phyloP scores from a whole-genome alignment of 2,888 invertebrate genomes.

The Dynastes tityus region DNA sequence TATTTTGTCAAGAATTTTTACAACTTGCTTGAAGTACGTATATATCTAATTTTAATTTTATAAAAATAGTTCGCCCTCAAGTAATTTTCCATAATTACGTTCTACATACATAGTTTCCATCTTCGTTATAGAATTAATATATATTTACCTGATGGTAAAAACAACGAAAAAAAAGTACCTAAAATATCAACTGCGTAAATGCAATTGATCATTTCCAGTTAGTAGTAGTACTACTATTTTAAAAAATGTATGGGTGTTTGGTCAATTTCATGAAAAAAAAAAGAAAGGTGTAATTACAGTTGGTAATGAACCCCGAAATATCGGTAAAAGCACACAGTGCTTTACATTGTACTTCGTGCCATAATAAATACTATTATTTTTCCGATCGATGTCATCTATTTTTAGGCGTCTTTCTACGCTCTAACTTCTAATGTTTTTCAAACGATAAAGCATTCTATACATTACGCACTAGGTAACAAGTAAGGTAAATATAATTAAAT shows the following conservation, averaged over 20 bases:
- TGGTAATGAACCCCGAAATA: not conserved
- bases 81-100: too few species aligned
- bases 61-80: too few species aligned
- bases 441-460: conserved; percentile 9
- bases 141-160: too few species aligned
- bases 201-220: not conserved
- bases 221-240: not conserved
- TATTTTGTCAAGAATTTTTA: too few species aligned
- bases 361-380: conserved; percentile 61
- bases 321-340: too few species aligned
- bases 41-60: too few species aligned
- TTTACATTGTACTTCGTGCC: not conserved
- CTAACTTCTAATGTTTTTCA: conserved; percentile 1
- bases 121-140: too few species aligned
- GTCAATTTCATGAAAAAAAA: not conserved
- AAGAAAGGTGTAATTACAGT: not conserved
- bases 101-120: too few species aligned
- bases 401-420: conserved; percentile 4
- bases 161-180: too few species aligned
- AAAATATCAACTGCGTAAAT: not conserved
- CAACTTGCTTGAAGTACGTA: too few species aligned
- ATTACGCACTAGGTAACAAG: conserved; percentile 3
- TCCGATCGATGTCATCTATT: conserved; percentile 60
- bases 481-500: conserved; percentile 15
- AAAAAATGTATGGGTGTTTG: not conserved